Evolutionary conservation across 2,888 invertebrate species (phyloP), one percentile per base, ranked within the genome.

Genomic region (Amiota minor): DNA sequence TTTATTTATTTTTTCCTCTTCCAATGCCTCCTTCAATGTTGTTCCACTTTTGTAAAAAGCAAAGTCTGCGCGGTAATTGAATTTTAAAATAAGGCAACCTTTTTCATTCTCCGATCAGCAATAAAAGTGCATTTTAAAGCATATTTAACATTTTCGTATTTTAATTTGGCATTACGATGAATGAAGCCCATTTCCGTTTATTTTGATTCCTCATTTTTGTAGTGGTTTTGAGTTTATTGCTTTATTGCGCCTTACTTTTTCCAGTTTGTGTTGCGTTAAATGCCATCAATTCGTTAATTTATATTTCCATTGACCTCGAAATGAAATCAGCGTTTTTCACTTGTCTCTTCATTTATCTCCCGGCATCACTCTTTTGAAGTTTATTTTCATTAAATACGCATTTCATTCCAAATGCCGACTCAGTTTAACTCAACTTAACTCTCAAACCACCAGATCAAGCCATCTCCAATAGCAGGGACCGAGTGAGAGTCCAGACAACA

Each of bases 291-390:
- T 65, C 49, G 65, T 65, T 65, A 65, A 65, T 65, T 65, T 65
- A 49, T 49, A 47, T 49, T 47, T 47, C 65, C 16, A 65, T 65
- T 65, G 65, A 65, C 65, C 65, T 65, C 65, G 65, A 65, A 65
- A 65, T 18, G 18, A 65, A 49, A 49, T 65, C 62, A 62, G 9
- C n/a, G 61, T 35, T 12, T 35, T 62, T 62, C 62, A 14, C 35
- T 62, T 35, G 35, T 62, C 35, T 35, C 35, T 59, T 59, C 2
- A 16, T 53, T 14, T 16, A 53, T 53, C 16, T 53, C 53, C n/a
- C 16, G 14, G 16, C 53, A 53, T 53, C 16, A n/a, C n/a, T 53
- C n/a, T 53, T 53, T 53, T 16, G 53, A 1, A n/a, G 53, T 53
- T 53, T 53, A 16, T 53, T 53, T 53, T 53, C 16, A 16, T 53